A percentile compares a stretch with the other conserved stretches of the same genome.
Conservation (phyloP, 2,797 vertebrate genomes). For the Eurystomus glaucurus region DNA sequence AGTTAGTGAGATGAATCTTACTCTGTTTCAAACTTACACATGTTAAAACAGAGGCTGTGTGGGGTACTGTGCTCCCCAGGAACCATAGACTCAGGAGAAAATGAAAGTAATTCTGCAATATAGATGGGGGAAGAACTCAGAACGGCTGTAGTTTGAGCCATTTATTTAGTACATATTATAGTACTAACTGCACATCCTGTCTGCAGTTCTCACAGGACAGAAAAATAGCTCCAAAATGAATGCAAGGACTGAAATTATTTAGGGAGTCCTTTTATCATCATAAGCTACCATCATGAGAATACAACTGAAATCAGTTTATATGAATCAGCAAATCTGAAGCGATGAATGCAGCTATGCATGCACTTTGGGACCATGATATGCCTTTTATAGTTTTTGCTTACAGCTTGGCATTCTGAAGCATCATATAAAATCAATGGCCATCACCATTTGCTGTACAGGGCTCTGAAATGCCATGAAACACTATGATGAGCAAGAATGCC, state of each 20-base stretch:
- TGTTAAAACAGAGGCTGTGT: background rate
- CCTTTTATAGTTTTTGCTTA: constrained; percentile 35
- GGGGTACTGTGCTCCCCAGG: background rate
- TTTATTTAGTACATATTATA: background rate
- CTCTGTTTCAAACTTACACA: background rate
- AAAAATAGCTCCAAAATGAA: background rate
- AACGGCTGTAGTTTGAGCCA: background rate
- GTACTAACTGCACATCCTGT: background rate
- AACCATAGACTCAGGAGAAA: background rate
- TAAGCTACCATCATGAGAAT: background rate
- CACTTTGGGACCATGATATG: background rate
- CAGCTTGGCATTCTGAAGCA: background rate
- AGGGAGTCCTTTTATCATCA: background rate
- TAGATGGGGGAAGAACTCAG: background rate
- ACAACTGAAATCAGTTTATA: background rate
- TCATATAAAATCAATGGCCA: background rate
- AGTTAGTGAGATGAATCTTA: background rate
- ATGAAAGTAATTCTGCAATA: background rate
- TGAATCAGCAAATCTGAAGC: constrained; percentile 24
- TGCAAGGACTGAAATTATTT: constrained; percentile 10
- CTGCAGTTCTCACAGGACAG: background rate
- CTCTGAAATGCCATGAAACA: background rate
- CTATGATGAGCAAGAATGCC: background rate
- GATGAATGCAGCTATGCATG: background rate
- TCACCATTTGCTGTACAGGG: background rate